phyloP scores from a whole-genome alignment of 2,113 vertebrate species.

The Triplophysa siluroides region DNA sequence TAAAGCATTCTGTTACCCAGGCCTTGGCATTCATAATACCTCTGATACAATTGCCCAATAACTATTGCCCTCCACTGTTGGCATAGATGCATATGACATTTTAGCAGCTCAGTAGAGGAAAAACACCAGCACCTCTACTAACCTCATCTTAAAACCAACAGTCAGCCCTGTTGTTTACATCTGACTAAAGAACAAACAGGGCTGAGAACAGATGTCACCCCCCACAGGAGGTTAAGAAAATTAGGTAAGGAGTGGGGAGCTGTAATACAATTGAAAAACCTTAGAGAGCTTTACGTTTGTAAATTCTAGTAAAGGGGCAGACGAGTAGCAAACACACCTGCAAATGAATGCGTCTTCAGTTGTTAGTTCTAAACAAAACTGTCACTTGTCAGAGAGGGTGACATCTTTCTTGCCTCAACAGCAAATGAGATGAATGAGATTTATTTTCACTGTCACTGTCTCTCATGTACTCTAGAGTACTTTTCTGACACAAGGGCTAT shows the following conservation, averaged over 20 bases:
- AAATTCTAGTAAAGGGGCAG: slow-evolving; percentile 43
- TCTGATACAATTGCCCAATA: slow-evolving; percentile 44
- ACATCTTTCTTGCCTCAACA: slow-evolving; percentile 38
- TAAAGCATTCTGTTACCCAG: slow-evolving; percentile 12
- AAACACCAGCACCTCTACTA: slow-evolving; percentile 5
- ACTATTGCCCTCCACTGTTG: slow-evolving; percentile 34
- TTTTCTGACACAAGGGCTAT: no score
- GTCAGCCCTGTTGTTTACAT: slow-evolving; percentile 60
- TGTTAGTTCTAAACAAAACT: slow-evolving; percentile 54
- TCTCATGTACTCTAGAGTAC: slow-evolving; percentile 1
- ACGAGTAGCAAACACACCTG: slow-evolving; percentile 2
- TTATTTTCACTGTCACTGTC: slow-evolving; percentile 24
- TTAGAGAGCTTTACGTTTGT: slow-evolving; percentile 49
- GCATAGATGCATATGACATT: slow-evolving; percentile 52
- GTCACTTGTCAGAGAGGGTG: slow-evolving; percentile 50
- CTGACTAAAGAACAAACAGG: slow-evolving; percentile 63
- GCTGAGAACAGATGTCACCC: slow-evolving; percentile 55
- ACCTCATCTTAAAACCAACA: slow-evolving; percentile 36
- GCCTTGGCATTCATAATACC: slow-evolving; percentile 45
- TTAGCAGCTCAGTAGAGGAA: slow-evolving; percentile 46
- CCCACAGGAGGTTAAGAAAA: slow-evolving; percentile 57
- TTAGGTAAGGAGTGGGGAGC: slow-evolving; percentile 7
- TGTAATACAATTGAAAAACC: slow-evolving; percentile 24
- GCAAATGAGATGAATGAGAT: slow-evolving; percentile 7
- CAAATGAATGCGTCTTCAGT: slow-evolving; percentile 19